Conservation (phyloP, 2,888 invertebrate species). For the Perizoma flavofasciatum region DNA sequence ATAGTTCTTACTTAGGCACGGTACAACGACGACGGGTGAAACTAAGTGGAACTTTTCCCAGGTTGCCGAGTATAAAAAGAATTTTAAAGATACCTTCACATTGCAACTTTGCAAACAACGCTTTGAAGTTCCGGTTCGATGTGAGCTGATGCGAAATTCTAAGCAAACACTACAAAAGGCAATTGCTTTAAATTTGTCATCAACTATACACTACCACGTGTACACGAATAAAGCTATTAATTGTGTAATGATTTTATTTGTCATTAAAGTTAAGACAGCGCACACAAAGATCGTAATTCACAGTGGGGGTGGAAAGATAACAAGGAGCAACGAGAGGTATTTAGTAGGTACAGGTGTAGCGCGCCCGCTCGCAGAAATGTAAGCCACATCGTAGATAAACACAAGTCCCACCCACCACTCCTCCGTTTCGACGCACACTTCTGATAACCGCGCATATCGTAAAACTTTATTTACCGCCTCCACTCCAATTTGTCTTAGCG, state of each 20-base stretch:
- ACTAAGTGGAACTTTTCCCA: constrained; percentile 78
- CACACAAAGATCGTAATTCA: constrained; percentile 61
- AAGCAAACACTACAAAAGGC: no score
- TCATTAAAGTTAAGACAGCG: constrained; percentile 38
- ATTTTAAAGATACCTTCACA: constrained; percentile 67
- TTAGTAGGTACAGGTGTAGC: constrained; percentile 61
- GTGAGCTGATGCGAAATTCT: constrained; percentile 25
- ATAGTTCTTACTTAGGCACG: constrained; percentile 71
- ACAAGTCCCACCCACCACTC: constrained; percentile 50
- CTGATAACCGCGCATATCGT: constrained; percentile 77
- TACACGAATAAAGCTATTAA: constrained; percentile 40
- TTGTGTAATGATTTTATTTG: constrained; percentile 47
- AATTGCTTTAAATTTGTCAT: background rate
- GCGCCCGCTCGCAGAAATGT: constrained; percentile 50
- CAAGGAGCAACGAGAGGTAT: constrained; percentile 59
- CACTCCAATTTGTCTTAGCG: constrained; percentile 72
- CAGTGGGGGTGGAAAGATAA: constrained; percentile 60
- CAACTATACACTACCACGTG: constrained; percentile 2
- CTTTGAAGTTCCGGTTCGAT: constrained; percentile 49
- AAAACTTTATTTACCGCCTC: constrained; percentile 77
- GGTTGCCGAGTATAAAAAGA: constrained; percentile 74
- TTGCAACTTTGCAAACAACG: constrained; percentile 60
- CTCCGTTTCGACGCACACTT: constrained; percentile 59
- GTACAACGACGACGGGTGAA: constrained; percentile 65
- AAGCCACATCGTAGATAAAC: constrained; percentile 59